These are phyloP conservation scores for Podarcis cretensis DNA, from an alignment of 2,113 vertebrate species.

Conservation along the genomic window DNA sequence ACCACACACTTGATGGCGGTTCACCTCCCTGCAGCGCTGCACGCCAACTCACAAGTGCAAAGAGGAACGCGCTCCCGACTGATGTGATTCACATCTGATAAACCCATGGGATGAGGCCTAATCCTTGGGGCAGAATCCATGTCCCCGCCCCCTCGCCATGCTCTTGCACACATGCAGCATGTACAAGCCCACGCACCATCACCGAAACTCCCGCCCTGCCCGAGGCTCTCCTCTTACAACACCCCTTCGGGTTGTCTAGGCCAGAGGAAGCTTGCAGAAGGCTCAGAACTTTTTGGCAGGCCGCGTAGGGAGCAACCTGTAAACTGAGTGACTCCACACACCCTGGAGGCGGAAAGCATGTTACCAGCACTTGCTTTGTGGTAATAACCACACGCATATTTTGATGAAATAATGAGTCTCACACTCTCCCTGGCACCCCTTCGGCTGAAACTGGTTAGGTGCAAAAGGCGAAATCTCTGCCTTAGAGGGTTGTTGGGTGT, in stretches of 20 bases:
- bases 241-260: neutral
- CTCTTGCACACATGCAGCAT: neutral
- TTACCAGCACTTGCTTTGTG: neutral
- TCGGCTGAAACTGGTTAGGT: neutral
- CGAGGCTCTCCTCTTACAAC: conserved; percentile 3
- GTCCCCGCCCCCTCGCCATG: conserved; percentile 5
- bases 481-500: neutral
- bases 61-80: neutral
- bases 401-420: neutral
- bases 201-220: conserved; percentile 23
- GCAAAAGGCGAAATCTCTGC: neutral
- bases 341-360: neutral
- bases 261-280: neutral
- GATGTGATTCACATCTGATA: neutral
- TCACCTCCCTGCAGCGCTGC: neutral
- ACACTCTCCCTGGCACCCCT: neutral
- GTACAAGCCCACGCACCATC: neutral
- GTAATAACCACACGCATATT: neutral
- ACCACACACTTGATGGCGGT: neutral
- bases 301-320: neutral
- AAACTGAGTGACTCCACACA: neutral
- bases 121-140: neutral
- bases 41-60: neutral
- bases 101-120: neutral
- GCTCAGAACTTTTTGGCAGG: neutral